A percentile compares a stretch with the other conserved stretches of the same genome.
phyloP scores from a whole-genome alignment of 2,888 invertebrate species.

The Alentia gelatinosa region DNA sequence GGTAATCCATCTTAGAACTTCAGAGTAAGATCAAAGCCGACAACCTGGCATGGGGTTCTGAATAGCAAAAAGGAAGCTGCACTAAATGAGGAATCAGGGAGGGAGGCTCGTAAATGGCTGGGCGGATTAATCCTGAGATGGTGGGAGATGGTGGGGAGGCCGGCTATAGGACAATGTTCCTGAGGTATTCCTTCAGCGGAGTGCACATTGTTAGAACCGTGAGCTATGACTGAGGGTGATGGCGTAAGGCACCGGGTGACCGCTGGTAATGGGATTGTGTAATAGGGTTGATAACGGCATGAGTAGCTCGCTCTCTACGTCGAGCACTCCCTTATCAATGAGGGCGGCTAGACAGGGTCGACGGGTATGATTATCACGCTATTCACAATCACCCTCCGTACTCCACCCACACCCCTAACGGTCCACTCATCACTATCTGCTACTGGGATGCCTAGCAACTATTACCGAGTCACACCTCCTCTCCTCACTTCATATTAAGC shows the following conservation, averaged over 20 bases:
- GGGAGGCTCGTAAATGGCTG: too few relatives aligned
- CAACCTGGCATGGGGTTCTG: neutral
- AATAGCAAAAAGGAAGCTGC: neutral
- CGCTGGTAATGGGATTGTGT: neutral
- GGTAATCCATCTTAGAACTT: neutral
- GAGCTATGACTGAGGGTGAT: neutral
- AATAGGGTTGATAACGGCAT: neutral
- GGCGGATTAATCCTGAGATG: too few relatives aligned
- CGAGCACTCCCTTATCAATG: neutral
- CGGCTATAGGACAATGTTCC: too few relatives aligned
- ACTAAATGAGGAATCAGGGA: neutral
- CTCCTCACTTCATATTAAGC: neutral
- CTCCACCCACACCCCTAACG: neutral
- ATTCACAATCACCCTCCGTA: neutral
- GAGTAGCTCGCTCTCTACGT: neutral
- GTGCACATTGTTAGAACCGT: too few relatives aligned
- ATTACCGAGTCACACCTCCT: neutral
- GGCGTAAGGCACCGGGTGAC: neutral
- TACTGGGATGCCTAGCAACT: too few relatives aligned
- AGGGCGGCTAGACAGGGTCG: neutral
- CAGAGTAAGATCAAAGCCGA: neutral
- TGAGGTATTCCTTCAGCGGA: too few relatives aligned
- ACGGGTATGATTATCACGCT: neutral
- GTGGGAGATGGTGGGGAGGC: too few relatives aligned
- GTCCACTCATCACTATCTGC: neutral